Evolutionary conservation across 2,113 vertebrate genomes (phyloP), one percentile per base, ranked within the genome.

Genomic region (Columba janthina): DNA sequence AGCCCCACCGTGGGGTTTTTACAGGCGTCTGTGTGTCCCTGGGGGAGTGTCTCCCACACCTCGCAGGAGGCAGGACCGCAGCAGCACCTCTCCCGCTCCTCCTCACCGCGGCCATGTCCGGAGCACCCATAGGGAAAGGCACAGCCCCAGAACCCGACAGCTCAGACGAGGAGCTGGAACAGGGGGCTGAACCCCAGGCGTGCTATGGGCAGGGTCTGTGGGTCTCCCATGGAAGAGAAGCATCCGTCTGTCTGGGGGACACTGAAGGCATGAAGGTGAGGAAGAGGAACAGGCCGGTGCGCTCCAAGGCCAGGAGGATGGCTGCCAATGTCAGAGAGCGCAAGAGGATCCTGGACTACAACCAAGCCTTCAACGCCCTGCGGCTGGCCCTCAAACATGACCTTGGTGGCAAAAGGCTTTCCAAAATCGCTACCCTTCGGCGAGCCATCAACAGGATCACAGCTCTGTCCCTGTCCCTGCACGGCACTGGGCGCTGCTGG

Each of bases 301-400:
- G 99, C 61, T 99, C 99, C 50, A 99, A 99, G 96, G 99, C 99
- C 12, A 97, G 99, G 83, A 98, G 99, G 64, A 98, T 99, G 94
- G 99, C 99, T 0, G 99, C 99, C 93, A 99, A 99, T 2, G 98
- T 99, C 89, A 97, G 99, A 0, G 99, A 99, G 97, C 97, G 99
- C 54, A 99, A 99, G 94, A 98, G 99, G 88, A 99, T 99, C 95
- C 97, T 99, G 98, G 99, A 99, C 94, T 99, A 99, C 98, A 99
- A 99, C 95, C 99, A 99, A 95, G 99, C 99, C 9, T 99, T 99
- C 95, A 99, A 99, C 10, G 98, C 99, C 22, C 98, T 99, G 73
- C 98, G 99, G 3, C 89, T 98, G 28, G 97, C 98, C 29, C 98
- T 99, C 72, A 98, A 98, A 51, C 99, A 99, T 8, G 99, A 99